Base-by-base conservation (phyloP, 1,140 invertebrate genomes). In the Fopius arisanus region DNA sequence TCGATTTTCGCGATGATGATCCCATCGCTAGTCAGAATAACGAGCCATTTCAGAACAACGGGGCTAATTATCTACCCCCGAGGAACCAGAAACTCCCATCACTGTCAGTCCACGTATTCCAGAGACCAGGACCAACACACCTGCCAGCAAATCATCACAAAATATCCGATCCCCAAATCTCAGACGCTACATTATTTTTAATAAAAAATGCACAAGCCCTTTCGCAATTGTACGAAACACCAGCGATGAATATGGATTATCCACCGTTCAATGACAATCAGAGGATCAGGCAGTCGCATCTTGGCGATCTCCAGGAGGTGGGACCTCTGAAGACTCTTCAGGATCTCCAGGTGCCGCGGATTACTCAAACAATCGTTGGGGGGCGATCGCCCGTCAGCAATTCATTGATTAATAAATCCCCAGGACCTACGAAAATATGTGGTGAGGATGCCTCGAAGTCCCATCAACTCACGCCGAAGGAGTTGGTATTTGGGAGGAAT, bases 61-160 rank as follows among this genome's bases (percentile, higher is more conserved):
- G 80, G 3, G 84, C 86, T 0, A 81, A 86, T 43, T 88, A 88
- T 71, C 75, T 88, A n/a, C 87, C 86, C 16, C 86, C 87, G 0
- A 79, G 78, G 29, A 88, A 88, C 74, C 87, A 88, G 28, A 81
- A 82, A 28, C 71, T 86, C 3, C 86, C 86, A 0, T 19, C 16
- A 0, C 78, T 80, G 41, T 3, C 74, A 0, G 23, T 78, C 1
- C 31, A 75, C 7, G 48, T 41, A 5, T 87, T 88, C 43, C 71
- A 33, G 51, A 78, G 0, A 12, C 70, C 14, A 6, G 28, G 65
- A 63, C 66, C 67, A 70, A 63, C 12, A 10, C 23, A 63, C 21
- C 43, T 68, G 28, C 14, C 23, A 37, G 26, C 48, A 7, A 19
- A 19, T 63, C 63, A 68, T 3, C 28, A 59, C 21, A 43, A 67